Conservation (phyloP, 2,797 vertebrate species). For the Sebastes taczanowskii region DNA sequence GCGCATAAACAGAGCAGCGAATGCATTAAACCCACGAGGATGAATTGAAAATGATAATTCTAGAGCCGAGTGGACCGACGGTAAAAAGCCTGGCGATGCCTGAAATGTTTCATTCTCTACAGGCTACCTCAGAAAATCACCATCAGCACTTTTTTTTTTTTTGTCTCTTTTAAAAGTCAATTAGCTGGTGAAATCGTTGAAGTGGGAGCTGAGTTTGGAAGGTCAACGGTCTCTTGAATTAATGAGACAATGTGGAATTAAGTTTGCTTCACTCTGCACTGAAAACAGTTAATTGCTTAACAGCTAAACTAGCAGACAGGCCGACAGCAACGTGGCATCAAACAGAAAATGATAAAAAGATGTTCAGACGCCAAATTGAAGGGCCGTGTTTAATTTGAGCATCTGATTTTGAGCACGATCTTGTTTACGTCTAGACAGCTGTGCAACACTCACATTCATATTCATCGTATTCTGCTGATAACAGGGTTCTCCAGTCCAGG, state of each 20-base stretch:
- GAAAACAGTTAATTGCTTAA: neutral
- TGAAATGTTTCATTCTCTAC: neutral
- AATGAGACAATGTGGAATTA: neutral
- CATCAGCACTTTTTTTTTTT: neutral
- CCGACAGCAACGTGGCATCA: neutral
- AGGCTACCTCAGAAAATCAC: neutral
- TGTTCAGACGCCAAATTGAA: neutral
- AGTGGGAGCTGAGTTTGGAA: neutral
- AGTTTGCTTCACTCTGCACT: neutral
- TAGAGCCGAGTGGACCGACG: neutral
- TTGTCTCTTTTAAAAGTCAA: neutral
- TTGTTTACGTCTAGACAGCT: neutral
- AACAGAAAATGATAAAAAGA: neutral
- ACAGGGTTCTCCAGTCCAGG: neutral
- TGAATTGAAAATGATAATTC: neutral
- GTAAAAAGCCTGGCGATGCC: neutral
- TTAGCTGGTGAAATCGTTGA: neutral
- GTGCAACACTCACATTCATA: neutral
- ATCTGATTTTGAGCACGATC: neutral
- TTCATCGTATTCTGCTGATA: slow-evolving; percentile 3
- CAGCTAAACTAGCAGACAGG: neutral
- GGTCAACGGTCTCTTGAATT: neutral
- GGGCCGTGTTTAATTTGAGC: neutral
- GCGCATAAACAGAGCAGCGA: neutral
- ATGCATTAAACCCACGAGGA: neutral